Percentiles rank a stretch among this genome's conserved stretches.
phyloP scores from a whole-genome alignment of 2,113 vertebrate species.

The Syrmaticus mikado region DNA sequence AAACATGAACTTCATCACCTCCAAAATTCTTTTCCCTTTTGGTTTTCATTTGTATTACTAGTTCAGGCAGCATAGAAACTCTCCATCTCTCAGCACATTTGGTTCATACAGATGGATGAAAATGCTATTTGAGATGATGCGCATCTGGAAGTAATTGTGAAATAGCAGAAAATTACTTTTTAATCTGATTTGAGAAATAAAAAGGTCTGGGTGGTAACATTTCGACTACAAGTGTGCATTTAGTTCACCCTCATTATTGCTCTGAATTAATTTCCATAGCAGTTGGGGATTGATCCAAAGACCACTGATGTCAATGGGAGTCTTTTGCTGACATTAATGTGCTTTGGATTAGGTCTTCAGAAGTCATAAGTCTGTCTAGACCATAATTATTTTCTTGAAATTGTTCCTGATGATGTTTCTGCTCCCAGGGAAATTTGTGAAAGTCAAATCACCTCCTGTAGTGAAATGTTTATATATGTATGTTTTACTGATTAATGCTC shows the following conservation, averaged over 20 bases:
- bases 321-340: constrained; percentile 59
- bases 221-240: constrained; percentile 45
- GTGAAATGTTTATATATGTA: constrained; percentile 28
- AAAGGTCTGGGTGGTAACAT: constrained; percentile 59
- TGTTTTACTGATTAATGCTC: constrained; percentile 1
- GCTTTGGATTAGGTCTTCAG: constrained; percentile 68
- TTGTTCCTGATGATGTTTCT: constrained; percentile 49
- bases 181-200: constrained; percentile 70
- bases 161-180: constrained; percentile 65
- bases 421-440: constrained; percentile 51
- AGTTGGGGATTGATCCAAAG: constrained; percentile 57
- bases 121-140: constrained; percentile 58
- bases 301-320: constrained; percentile 64
- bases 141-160: constrained; percentile 72
- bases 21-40: constrained; percentile 23
- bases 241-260: constrained; percentile 23
- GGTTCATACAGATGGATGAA: constrained; percentile 64
- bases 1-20: constrained; percentile 22
- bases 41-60: constrained; percentile 45
- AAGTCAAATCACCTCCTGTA: constrained; percentile 41
- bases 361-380: constrained; percentile 69
- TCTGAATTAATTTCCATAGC: constrained; percentile 50
- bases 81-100: constrained; percentile 9
- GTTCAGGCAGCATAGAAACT: constrained; percentile 27
- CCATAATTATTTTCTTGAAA: constrained; percentile 64